Evolutionary conservation across 2,888 invertebrate species (phyloP).

Genomic region (Pachymerium ferrugineum): DNA sequence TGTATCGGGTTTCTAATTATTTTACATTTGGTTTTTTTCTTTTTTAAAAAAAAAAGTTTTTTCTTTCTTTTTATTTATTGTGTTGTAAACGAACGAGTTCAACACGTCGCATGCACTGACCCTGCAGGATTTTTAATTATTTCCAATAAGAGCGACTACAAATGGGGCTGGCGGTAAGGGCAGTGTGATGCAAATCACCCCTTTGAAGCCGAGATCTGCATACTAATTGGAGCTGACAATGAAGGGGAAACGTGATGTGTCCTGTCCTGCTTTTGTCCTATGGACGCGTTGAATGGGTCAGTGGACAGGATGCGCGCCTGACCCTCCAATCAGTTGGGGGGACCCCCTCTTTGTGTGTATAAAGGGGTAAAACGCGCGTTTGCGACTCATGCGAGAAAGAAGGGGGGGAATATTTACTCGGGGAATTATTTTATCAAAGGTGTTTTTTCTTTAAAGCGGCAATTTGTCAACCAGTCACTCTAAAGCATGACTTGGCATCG

Average conservation of each 20-base stretch:
- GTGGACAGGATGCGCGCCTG: conserved; percentile 30
- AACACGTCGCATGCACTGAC: conserved; percentile 28
- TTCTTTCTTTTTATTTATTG: neutral
- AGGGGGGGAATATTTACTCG: conserved; percentile 1
- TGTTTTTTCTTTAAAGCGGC: conserved; percentile 21
- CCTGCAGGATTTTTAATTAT: conserved; percentile 33
- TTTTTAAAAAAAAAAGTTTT: neutral
- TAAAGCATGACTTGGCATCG: conserved; percentile 18
- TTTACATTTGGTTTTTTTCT: neutral
- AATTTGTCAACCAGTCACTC: conserved; percentile 21
- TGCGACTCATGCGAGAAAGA: conserved; percentile 5
- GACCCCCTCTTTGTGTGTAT: neutral
- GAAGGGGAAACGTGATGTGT: conserved; percentile 28
- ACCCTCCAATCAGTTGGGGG: conserved; percentile 7
- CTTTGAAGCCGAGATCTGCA: conserved; percentile 32
- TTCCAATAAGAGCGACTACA: conserved; percentile 29
- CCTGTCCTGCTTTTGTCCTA: conserved; percentile 28
- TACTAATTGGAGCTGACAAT: conserved; percentile 32
- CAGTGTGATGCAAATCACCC: conserved; percentile 32
- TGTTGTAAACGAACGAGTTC: no score
- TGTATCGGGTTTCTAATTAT: conserved; percentile 14
- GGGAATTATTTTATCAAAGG: conserved; percentile 21
- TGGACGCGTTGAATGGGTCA: conserved; percentile 29
- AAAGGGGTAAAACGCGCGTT: conserved; percentile 2
- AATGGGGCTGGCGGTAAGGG: conserved; percentile 31